phyloP scores from a whole-genome alignment of 2,113 vertebrate species.

The Hyperopisus bebe region DNA sequence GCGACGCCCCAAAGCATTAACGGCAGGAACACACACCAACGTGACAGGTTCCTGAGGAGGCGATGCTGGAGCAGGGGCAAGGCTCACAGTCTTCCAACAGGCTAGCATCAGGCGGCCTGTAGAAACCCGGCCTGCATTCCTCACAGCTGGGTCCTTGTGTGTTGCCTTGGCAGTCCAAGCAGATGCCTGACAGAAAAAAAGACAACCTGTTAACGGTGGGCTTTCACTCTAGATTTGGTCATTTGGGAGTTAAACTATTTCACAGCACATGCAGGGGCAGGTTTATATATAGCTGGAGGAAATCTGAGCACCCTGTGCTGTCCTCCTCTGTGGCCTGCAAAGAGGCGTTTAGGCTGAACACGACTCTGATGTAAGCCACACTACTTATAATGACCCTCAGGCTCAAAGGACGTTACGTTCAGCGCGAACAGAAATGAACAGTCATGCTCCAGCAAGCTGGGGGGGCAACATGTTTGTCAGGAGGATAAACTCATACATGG shows the following conservation, averaged over 20 bases:
- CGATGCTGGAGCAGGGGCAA: constrained; percentile 72
- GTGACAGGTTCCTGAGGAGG: constrained; percentile 66
- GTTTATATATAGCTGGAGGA: not conserved
- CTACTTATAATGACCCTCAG: not conserved
- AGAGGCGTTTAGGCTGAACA: not conserved
- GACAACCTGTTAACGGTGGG: not conserved
- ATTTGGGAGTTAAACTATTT: not conserved
- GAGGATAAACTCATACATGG: not conserved
- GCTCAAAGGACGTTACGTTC: not conserved
- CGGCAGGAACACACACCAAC: constrained; percentile 55
- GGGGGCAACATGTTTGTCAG: not conserved
- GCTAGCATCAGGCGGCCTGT: constrained; percentile 32
- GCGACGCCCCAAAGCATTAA: not conserved
- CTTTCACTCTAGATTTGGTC: not conserved
- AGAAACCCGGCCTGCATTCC: constrained; percentile 67
- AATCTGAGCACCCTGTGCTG: not conserved
- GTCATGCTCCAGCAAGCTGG: not conserved
- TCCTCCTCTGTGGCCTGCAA: not conserved
- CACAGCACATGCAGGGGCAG: not conserved
- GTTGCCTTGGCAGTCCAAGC: constrained; percentile 68
- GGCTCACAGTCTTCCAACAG: constrained; percentile 48
- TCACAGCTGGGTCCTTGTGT: constrained; percentile 65
- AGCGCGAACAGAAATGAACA: not conserved
- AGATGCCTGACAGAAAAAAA: constrained; percentile 56
- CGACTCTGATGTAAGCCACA: not conserved